Evolutionary conservation across 2,797 vertebrate species (phyloP).

Genomic region (Decapterus maruadsi): DNA sequence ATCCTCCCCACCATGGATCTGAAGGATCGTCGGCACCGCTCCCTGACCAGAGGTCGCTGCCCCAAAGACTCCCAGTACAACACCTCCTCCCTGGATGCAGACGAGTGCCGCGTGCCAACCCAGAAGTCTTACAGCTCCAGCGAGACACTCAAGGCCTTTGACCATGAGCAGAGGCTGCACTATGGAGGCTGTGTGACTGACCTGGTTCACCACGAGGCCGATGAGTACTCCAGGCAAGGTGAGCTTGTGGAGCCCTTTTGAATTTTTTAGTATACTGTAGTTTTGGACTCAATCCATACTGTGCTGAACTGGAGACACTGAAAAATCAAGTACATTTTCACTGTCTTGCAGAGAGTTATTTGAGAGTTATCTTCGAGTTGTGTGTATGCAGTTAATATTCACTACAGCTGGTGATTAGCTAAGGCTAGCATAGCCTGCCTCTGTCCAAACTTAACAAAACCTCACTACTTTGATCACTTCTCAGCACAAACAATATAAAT

Average conservation of each 20-base stretch:
- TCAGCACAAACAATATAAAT: no score
- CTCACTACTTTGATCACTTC: neutral
- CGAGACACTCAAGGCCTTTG: conserved; percentile 97
- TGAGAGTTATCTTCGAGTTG: neutral
- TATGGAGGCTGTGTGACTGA: conserved; percentile 94
- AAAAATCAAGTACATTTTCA: neutral
- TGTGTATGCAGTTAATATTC: neutral
- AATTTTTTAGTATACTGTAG: neutral
- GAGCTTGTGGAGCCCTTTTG: conserved; percentile 61
- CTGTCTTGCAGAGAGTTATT: neutral
- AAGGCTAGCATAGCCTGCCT: neutral
- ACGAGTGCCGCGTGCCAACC: conserved; percentile 95
- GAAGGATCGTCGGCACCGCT: conserved; percentile 94
- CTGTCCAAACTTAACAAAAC: neutral
- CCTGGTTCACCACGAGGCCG: conserved; percentile 95
- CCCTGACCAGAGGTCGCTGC: conserved; percentile 91
- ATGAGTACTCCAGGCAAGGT: conserved; percentile 98
- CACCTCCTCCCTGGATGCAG: conserved; percentile 92
- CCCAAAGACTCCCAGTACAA: conserved; percentile 95
- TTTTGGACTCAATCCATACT: conserved; percentile 11
- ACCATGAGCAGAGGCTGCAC: conserved; percentile 95
- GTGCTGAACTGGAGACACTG: conserved; percentile 30
- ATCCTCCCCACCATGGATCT: conserved; percentile 89
- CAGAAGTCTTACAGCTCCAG: conserved; percentile 99
- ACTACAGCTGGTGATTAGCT: neutral